Base-by-base conservation (phyloP, 2,797 vertebrate genomes). In the Coranthus polyacanthus region DNA sequence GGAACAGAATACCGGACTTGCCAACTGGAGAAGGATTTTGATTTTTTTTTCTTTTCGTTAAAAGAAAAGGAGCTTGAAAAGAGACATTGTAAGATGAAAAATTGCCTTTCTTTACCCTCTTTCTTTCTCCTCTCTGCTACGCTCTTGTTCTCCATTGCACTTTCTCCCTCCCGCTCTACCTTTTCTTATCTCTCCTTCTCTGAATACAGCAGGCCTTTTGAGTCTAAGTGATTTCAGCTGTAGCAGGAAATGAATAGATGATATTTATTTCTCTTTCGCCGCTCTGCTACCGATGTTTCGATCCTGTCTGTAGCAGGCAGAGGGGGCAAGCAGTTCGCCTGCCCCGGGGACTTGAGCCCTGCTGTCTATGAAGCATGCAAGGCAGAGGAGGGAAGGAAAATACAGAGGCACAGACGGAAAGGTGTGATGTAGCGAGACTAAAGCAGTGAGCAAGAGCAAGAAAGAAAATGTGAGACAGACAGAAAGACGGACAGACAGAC, bases 211-310 rank as follows among this genome's bases (percentile, higher is more conserved):
- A 75, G 90, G 83, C 86, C 78, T 88, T 85, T 62, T 66, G 68
- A 69, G 62, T 73, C 50, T 84, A 86, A 89, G 88, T 87, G 92
- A 89, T 92, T 89, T 90, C 86, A 90, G 94, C 91, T 92, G 91
- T 88, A 81, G 81, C 87, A 79, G 92, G 90, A 92, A 92, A 91
- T 87, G 80, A 91, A 92, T 89, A 87, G 82, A 85, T 80, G 75
- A 87, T 88, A 92, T 93, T 89, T 90, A 75, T 80, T 88, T 87
- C 72, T 83, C 80, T 70, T 73, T 71, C 68, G 71, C 62, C 21
- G 26, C 71, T 84, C 65, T 75, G 75, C 70, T 72, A 12, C 63
- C 60, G 83, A 75, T 65, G 68, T 79, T 78, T 79, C 60, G 49
- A 67, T 77, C 82, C 72, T 72, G 72, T 71, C 57, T 78, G 71